Base-by-base conservation (phyloP, 2,888 invertebrate species). In the Agonopterix subpropinquella region DNA sequence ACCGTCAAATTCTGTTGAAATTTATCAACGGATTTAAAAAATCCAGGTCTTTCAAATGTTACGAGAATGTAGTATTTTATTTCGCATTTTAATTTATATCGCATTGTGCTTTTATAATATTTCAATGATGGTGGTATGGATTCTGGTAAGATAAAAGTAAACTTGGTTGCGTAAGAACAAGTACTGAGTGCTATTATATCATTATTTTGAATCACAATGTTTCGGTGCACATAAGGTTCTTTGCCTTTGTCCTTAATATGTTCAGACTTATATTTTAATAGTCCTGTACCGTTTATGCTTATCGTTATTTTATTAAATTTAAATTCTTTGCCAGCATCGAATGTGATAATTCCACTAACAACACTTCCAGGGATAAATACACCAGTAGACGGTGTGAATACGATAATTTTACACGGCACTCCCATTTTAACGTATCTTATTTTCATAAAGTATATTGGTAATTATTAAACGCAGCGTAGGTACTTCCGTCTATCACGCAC, bases 321-420 rank as follows among this genome's bases (percentile, higher is more conserved):
- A 28, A 64, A 68, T n/a, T 61, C 62, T 52, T 64, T 57, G 11
- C 70, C 64, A 2, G 72, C 44, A 1, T 59, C 62, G 48, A 71
- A 73, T 48, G 62, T 71, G 8, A 74, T 63, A 15, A 58, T 51
- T n/a, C 73, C 73, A 9, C 63, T 55, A 7, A 74, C 57, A 0
- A 49, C 49, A 36, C 64, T 59, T 2, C 73, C 73, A 8, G 70
- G 59, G 5, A 52, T 51, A 41, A 61, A 72, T 18, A 54, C 59
- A 1, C 64, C 68, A n/a, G 9, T n/a, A 10, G 37, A 67, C 61
- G 1, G 67, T 66, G n/a, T 45, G 54, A 11, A n/a, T 2, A 73
- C 48, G 47, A 60, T 61, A 10, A 73, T 72, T 59, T 70, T 59
- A 49, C 71, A 73, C 55, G 53, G 49, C 11, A 73, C 62, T 13